Evolutionary conservation across 2,888 invertebrate genomes (phyloP).

Genomic region (Tridacna crocea): DNA sequence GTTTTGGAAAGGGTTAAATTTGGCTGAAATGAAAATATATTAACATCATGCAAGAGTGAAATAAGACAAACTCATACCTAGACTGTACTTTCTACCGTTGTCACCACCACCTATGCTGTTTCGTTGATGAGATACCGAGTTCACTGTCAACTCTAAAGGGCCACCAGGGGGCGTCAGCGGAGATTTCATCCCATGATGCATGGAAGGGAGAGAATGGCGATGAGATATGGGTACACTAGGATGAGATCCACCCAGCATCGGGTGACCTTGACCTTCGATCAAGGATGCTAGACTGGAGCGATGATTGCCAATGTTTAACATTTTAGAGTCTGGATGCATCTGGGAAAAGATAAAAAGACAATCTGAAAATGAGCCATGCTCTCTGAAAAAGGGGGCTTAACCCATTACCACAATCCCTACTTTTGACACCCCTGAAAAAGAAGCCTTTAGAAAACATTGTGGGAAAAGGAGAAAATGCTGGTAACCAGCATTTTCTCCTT

Average conservation of each 20-base stretch:
- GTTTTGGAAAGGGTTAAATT: too few relatives aligned
- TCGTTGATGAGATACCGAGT: conserved; percentile 51
- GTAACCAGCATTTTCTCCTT: not conserved
- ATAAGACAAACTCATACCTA: conserved; percentile 38
- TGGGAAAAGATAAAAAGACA: conserved; percentile 29
- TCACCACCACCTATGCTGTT: conserved; percentile 35
- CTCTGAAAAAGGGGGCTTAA: too few relatives aligned
- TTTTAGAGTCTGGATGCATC: conserved; percentile 65
- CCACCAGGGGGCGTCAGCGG: conserved; percentile 60
- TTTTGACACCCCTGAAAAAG: too few relatives aligned
- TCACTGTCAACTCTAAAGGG: conserved; percentile 57
- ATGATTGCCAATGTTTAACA: conserved; percentile 49
- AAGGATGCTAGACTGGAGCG: conserved; percentile 37
- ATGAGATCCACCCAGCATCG: conserved; percentile 53
- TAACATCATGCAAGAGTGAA: too few relatives aligned
- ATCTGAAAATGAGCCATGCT: not conserved
- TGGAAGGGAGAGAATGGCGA: conserved; percentile 58
- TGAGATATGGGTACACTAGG: conserved; percentile 49
- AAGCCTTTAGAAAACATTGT: conserved; percentile 10
- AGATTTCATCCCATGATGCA: conserved; percentile 60
- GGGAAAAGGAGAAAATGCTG: conserved; percentile 10
- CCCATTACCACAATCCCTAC: too few relatives aligned
- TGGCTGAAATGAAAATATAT: too few relatives aligned
- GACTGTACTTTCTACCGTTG: conserved; percentile 56
- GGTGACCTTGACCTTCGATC: conserved; percentile 52